phyloP scores from a whole-genome alignment of 2,113 vertebrate genomes.

The Sterrhoptilus dennistouni region DNA sequence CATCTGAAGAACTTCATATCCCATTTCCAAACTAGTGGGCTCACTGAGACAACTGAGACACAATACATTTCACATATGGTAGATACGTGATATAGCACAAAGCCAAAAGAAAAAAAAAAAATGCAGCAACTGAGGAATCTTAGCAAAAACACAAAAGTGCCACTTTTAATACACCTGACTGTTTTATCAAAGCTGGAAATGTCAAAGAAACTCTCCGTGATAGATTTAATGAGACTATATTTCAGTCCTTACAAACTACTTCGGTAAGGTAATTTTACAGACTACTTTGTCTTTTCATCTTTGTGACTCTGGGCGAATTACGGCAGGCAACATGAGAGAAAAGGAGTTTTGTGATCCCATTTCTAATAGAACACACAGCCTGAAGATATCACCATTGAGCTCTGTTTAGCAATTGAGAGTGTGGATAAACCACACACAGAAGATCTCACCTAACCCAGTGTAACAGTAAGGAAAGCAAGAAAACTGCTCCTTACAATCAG shows the following conservation, averaged over 20 bases:
- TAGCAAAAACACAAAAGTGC: neutral
- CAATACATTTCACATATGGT: neutral
- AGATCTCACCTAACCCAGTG: neutral
- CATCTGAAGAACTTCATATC: neutral
- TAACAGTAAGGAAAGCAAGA: neutral
- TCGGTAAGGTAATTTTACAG: neutral
- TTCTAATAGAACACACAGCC: neutral
- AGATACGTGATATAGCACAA: neutral
- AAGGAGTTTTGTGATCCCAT: neutral
- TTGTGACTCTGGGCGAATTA: neutral
- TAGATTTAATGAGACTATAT: neutral
- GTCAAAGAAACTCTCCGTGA: neutral
- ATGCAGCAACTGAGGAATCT: neutral
- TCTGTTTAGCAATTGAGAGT: neutral
- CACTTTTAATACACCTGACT: neutral
- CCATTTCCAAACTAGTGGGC: neutral
- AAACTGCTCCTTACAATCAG: neutral
- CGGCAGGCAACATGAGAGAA: neutral
- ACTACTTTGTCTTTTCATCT: neutral
- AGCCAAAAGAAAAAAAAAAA: neutral
- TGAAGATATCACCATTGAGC: neutral
- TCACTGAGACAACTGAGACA: neutral
- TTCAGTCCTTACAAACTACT: neutral
- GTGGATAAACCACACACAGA: neutral
- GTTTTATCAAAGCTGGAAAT: neutral